Evolutionary conservation across 2,113 vertebrate genomes (phyloP), one percentile per base, ranked within the genome.

Genomic region (Zosterops hypoxanthus): DNA sequence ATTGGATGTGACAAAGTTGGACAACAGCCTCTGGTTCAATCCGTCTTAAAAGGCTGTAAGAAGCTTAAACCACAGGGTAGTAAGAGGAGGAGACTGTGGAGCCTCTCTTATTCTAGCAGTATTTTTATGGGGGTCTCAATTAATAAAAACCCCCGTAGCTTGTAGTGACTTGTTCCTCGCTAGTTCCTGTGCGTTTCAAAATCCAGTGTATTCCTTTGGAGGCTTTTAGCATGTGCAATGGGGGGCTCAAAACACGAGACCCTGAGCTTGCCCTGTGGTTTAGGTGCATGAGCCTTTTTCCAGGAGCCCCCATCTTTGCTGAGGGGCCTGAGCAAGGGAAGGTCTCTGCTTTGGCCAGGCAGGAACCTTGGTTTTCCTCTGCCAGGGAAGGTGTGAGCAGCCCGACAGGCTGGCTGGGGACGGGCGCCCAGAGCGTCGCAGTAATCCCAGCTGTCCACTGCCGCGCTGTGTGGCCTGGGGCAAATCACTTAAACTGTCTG

Each of bases 1-100:
- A 96, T 94, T 95, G 71, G 61, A 94, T 86, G 91, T 97, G 96
- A 97, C 96, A 96, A 96, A 96, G 94, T 97, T 96, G 94, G 95
- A 88, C 93, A 95, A 95, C 95, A 95, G 80, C 94, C 94, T 93
- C 82, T 94, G 76, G 70, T 95, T 95, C 92, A 94, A 68, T 97
- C 94, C 49, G 16, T 88, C 95, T 96, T 96, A 92, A 94, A 97
- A 95, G 88, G 88, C 73, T 91, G 50, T 95, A 95, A 95, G 95
- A 85, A 89, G 96, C 94, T 97, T 95, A 96, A 96, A 85, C 87
- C 68, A 80, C 23, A 8, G 92, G 91, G 83, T 75, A 94, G 86
- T 94, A 79, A 92, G 88, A 91, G 90, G 81, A 90, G 93, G 88
- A 81, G 84, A 78, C 92, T 95, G 5, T 41, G 55, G 84, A 96